phyloP scores from a whole-genome alignment of 2,888 invertebrate genomes.

The Entomobrya proxima region DNA sequence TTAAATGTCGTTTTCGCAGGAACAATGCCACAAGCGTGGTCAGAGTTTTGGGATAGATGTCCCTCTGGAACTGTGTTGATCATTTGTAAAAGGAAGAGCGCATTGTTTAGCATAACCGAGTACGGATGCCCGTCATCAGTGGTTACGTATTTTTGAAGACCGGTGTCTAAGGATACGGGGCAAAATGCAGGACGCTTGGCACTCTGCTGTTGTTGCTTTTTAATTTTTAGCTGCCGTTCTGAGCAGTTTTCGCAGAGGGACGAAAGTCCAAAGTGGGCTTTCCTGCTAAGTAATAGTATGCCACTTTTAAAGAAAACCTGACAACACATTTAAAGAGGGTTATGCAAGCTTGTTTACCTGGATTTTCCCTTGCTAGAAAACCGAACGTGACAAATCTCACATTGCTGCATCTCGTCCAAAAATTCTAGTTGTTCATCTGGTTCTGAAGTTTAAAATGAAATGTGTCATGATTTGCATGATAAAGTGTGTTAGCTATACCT shows the following conservation, averaged over 20 bases:
- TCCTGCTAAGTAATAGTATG: slow-evolving; percentile 67
- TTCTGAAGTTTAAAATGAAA: slow-evolving; percentile 55
- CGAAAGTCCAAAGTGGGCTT: slow-evolving; percentile 75
- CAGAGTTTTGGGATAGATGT: slow-evolving; percentile 49
- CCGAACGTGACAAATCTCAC: slow-evolving; percentile 73
- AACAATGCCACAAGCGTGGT: slow-evolving; percentile 41
- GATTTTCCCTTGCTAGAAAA: slow-evolving; percentile 65
- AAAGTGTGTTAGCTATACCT: neutral
- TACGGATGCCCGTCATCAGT: slow-evolving; percentile 80
- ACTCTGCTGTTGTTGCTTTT: slow-evolving; percentile 75
- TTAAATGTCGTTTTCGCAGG: slow-evolving; percentile 69
- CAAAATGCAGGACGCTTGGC: slow-evolving; percentile 76
- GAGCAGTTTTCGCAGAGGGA: slow-evolving; percentile 94
- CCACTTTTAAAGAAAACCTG: neutral
- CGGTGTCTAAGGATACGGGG: slow-evolving; percentile 53
- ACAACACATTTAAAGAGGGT: neutral
- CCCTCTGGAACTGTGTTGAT: slow-evolving; percentile 69
- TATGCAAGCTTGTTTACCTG: slow-evolving; percentile 23
- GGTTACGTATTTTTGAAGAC: slow-evolving; percentile 75
- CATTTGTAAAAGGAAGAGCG: slow-evolving; percentile 87
- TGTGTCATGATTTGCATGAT: neutral
- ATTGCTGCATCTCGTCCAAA: slow-evolving; percentile 75
- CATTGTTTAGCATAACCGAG: slow-evolving; percentile 92
- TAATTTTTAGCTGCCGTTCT: slow-evolving; percentile 83
- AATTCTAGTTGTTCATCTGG: slow-evolving; percentile 76